Base-by-base conservation (phyloP, 2,888 invertebrate genomes). In the Microplitis manilae region DNA sequence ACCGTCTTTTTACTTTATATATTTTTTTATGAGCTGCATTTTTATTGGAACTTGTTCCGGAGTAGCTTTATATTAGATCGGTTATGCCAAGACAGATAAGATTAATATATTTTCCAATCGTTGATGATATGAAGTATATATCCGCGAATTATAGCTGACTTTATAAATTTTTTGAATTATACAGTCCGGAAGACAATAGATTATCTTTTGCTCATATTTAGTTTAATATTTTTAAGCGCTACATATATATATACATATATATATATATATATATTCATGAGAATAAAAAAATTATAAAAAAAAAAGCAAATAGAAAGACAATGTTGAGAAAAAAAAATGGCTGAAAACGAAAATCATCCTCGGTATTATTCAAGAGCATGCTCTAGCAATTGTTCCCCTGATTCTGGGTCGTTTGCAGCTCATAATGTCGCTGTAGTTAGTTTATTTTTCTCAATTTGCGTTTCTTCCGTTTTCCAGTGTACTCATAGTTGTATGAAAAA, bases 341-440 rank as follows among this genome's bases (percentile, higher is more conserved):
- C 68, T 69, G 62, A 68, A 73, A 73, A 50, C 20, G 64, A 76
- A 71, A 76, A 77, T 38, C 50, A 77, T 77, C 39, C 73, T 68
- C 60, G 17, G 73, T 61, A 73, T 77, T 77, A 77, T 77, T 73
- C 73, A 73, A 60, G 68, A 77, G 72, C 67, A 61, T 76, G 67
- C 75, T 69, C 69, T 39, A 70, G 62, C 69, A 15, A 62, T 75
- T 41, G 70, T 68, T 68, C 17, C 75, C 50, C 40, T 73, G 75
- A 41, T 70, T 73, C 59, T 60, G 76, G 61, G 76, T 75, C 75
- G 73, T 79, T 79, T 72, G 75, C 73, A 68, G 73, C 73, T 77
- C 65, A 77, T 77, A 75, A 79, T 73, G 73, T 69, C 60, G 65
- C 73, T 69, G 60, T 50, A 64, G 50, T 70, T 50, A 50, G 7